phyloP scores from a whole-genome alignment of 2,888 invertebrate species.

The Herminia tarsipennalis region DNA sequence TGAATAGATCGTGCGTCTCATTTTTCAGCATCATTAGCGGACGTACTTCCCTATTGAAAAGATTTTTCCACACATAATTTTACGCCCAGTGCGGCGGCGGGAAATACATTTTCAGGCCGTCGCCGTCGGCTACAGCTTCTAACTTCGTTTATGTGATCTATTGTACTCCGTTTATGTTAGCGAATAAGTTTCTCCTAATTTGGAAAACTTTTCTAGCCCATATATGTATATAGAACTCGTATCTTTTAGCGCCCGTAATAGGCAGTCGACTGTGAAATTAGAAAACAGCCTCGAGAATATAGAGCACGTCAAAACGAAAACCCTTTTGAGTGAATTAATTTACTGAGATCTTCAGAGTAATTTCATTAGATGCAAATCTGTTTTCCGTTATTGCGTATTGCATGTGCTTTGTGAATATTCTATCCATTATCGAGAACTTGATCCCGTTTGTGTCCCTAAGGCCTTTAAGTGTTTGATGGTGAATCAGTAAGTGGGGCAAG shows the following conservation, averaged over 20 bases:
- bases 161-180: slow-evolving; percentile 28
- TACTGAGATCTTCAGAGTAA: slow-evolving; percentile 36
- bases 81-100: slow-evolving; percentile 24
- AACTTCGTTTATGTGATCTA: slow-evolving; percentile 24
- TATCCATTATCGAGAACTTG: slow-evolving; percentile 5
- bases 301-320: slow-evolving; percentile 43
- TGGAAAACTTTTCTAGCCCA: slow-evolving; percentile 34
- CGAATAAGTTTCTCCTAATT: slow-evolving; percentile 28
- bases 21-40: slow-evolving; percentile 63
- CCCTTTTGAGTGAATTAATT: slow-evolving; percentile 47
- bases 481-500: slow-evolving; percentile 42
- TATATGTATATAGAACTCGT: slow-evolving; percentile 42
- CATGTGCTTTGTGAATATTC: slow-evolving; percentile 19
- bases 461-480: slow-evolving; percentile 47
- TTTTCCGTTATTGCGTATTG: slow-evolving; percentile 29
- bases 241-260: slow-evolving; percentile 45
- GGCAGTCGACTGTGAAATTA: slow-evolving; percentile 61
- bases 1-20: slow-evolving; percentile 66
- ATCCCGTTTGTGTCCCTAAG: slow-evolving; percentile 3
- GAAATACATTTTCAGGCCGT: slow-evolving; percentile 23
- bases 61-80: slow-evolving; percentile 41
- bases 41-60: slow-evolving; percentile 50
- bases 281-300: slow-evolving; percentile 55
- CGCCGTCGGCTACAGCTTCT: slow-evolving; percentile 4
- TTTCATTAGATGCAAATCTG: slow-evolving; percentile 35